phyloP scores from a whole-genome alignment of 2,113 vertebrate genomes.

The Globicephala melas region DNA sequence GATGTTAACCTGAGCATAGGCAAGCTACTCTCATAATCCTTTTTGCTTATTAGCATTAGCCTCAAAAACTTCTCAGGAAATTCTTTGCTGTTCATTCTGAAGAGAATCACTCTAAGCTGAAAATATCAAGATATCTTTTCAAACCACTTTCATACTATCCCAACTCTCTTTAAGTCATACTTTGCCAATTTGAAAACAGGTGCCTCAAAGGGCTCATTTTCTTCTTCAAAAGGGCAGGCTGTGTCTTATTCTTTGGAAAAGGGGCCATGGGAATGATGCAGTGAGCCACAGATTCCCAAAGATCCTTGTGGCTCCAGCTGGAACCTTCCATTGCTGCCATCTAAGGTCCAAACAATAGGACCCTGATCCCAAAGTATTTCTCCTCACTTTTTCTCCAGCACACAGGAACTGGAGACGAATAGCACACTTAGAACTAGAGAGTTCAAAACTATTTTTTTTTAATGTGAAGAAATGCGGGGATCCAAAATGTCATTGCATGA shows the following conservation, averaged over 20 bases:
- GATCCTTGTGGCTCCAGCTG: not conserved
- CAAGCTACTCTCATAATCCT: not conserved
- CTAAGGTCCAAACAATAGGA: not conserved
- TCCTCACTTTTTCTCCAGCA: not conserved
- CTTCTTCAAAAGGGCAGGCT: not conserved
- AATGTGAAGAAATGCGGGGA: not conserved
- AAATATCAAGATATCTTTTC: not conserved
- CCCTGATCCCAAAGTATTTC: not conserved
- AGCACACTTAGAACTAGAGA: not conserved
- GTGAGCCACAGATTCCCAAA: not conserved
- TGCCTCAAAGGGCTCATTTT: not conserved
- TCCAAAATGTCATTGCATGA: not conserved
- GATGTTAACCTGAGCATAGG: not conserved
- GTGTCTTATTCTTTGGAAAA: not conserved
- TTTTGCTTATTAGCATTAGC: not conserved
- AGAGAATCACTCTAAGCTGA: not conserved
- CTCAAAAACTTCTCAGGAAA: not conserved
- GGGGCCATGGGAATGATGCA: not conserved
- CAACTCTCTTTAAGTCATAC: not conserved
- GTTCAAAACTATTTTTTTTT: not conserved
- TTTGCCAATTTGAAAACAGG: not conserved
- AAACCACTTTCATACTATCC: not conserved
- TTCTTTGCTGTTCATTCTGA: not conserved
- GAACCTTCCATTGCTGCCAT: not conserved
- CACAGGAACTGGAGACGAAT: not conserved